phyloP scores from a whole-genome alignment of 1,140 invertebrate genomes.

The Lethocerus indicus region DNA sequence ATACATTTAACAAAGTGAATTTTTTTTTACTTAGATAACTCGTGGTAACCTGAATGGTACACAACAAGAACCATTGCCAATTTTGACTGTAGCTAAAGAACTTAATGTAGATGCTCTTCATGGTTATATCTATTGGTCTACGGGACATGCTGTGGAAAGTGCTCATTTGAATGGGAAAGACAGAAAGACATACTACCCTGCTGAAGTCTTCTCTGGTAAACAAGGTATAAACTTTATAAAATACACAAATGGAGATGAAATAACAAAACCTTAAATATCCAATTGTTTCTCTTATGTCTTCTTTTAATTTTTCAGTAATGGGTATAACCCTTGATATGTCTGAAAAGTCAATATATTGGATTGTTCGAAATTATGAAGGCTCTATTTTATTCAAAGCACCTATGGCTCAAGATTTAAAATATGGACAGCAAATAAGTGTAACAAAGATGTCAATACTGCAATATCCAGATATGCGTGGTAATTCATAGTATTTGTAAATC shows the following conservation, averaged over 20 bases:
- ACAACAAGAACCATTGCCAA: constrained; percentile 55
- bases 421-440: constrained; percentile 24
- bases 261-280: too few relatives aligned
- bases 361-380: constrained; percentile 55
- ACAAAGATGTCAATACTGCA: constrained; percentile 29
- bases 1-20: neutral
- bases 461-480: constrained; percentile 31
- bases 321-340: constrained; percentile 64
- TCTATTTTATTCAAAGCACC: constrained; percentile 49
- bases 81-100: constrained; percentile 59
- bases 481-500: neutral
- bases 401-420: constrained; percentile 32
- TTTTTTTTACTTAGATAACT: constrained; percentile 21
- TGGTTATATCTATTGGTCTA: constrained; percentile 79
- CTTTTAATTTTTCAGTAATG: constrained; percentile 38
- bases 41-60: constrained; percentile 44
- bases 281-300: neutral
- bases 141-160: constrained; percentile 60
- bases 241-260: too few relatives aligned
- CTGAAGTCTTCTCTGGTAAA: constrained; percentile 58
- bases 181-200: constrained; percentile 48
- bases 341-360: constrained; percentile 57
- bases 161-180: constrained; percentile 61
- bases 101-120: constrained; percentile 62
- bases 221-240: constrained; percentile 31